A percentile compares a stretch with the other conserved stretches of the same genome.
Evolutionary conservation across 1,140 invertebrate genomes (phyloP).

Genomic region (Holotrichia oblita): DNA sequence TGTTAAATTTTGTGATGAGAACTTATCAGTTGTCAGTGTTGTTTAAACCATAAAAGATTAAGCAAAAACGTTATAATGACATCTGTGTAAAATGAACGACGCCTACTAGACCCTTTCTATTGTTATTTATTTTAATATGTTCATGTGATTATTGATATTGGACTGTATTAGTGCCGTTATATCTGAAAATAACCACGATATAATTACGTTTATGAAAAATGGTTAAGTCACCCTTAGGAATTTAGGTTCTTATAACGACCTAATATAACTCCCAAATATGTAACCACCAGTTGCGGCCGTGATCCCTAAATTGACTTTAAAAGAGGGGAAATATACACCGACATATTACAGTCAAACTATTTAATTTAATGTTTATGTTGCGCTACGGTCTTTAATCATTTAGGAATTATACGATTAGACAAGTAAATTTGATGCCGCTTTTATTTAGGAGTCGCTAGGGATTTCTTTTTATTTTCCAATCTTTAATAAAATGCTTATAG

Average conservation of each 20-base stretch:
- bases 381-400: neutral
- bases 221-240: constrained; percentile 13
- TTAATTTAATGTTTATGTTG: constrained; percentile 9
- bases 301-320: constrained; percentile 38
- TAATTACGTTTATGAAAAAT: constrained; percentile 12
- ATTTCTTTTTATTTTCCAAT: neutral
- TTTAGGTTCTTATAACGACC: constrained; percentile 8
- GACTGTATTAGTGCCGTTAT: too few relatives aligned
- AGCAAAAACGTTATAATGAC: too few relatives aligned
- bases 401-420: neutral
- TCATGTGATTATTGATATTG: too few relatives aligned
- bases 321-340: constrained; percentile 26
- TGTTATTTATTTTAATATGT: too few relatives aligned
- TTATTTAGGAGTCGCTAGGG: neutral
- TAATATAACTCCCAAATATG: constrained; percentile 36
- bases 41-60: too few relatives aligned
- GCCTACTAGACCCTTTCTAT: too few relatives aligned
- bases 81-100: too few relatives aligned
- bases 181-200: neutral
- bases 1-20: too few relatives aligned
- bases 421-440: constrained; percentile 16
- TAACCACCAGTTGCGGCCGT: constrained; percentile 35
- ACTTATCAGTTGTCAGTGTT: too few relatives aligned
- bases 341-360: constrained; percentile 24
- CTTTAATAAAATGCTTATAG: too few relatives aligned